These are phyloP conservation scores for Berghia stephanieae DNA, from an alignment of 1,140 invertebrate species.

Conservation along the genomic window DNA sequence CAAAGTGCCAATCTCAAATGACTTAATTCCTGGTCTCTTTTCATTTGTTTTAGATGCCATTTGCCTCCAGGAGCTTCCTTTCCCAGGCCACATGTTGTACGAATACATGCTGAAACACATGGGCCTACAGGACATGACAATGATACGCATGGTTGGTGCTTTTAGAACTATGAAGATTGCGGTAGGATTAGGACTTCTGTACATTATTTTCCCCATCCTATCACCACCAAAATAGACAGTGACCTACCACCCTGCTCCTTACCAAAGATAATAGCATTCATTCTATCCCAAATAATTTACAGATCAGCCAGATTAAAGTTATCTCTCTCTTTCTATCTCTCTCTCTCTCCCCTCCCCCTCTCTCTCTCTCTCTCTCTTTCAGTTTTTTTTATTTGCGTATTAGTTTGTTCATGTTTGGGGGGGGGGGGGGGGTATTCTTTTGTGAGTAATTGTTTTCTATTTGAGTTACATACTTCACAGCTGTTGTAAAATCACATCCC, in stretches of 20 bases:
- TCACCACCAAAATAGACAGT: not conserved
- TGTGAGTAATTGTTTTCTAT: too few species aligned
- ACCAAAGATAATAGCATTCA: not conserved
- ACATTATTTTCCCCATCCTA: not conserved
- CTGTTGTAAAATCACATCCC: conserved; percentile 22
- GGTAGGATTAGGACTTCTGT: not conserved
- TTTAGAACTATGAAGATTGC: not conserved
- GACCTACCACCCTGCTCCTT: not conserved
- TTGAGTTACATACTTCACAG: conserved; percentile 10
- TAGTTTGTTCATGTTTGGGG: not conserved
- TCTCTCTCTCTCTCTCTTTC: conserved; percentile 12
- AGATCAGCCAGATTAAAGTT: not conserved
- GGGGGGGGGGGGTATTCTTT: too few species aligned
- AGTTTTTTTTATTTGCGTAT: not conserved
- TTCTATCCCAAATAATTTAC: not conserved
- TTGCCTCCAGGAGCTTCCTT: conserved; percentile 72
- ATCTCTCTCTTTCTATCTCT: not conserved
- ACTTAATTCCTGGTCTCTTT: not conserved
- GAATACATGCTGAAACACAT: conserved; percentile 79
- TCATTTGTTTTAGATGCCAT: conserved; percentile 70
- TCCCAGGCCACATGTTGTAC: conserved; percentile 76
- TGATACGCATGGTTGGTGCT: conserved; percentile 72
- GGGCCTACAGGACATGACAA: conserved; percentile 77
- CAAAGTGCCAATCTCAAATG: not conserved
- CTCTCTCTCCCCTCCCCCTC: conserved; percentile 10